Percentiles rank a stretch among this genome's conserved stretches.
phyloP scores from a whole-genome alignment of 2,113 vertebrate genomes.

The Propithecus coquereli region DNA sequence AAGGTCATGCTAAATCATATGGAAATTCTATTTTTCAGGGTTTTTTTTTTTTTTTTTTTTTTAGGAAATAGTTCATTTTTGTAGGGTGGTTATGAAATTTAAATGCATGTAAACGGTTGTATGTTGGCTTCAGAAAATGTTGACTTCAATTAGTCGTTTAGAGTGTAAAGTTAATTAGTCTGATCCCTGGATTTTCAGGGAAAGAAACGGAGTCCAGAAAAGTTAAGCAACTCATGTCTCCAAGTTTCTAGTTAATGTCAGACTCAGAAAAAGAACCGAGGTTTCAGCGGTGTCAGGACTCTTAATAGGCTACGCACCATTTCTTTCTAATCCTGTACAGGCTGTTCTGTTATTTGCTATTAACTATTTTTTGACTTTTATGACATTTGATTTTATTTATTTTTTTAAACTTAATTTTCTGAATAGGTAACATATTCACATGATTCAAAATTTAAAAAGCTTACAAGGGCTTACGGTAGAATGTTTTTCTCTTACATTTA shows the following conservation, averaged over 20 bases:
- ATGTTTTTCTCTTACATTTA: neutral
- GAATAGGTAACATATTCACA: neutral
- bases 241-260: neutral
- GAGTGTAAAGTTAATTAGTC: neutral
- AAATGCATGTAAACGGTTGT: neutral
- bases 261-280: neutral
- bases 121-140: neutral
- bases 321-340: neutral
- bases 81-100: neutral
- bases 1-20: neutral
- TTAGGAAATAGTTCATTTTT: neutral
- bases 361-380: neutral
- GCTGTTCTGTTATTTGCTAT: neutral
- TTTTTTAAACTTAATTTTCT: neutral
- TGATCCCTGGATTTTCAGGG: neutral
- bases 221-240: neutral
- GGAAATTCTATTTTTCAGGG: neutral
- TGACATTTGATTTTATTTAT: neutral
- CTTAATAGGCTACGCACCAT: rapidly evolving
- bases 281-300: neutral
- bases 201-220: neutral
- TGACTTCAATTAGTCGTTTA: neutral
- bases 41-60: neutral
- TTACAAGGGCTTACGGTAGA: neutral
- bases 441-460: neutral